Base-by-base conservation (phyloP, 2,888 invertebrate genomes). In the Xanthia icteritia region DNA sequence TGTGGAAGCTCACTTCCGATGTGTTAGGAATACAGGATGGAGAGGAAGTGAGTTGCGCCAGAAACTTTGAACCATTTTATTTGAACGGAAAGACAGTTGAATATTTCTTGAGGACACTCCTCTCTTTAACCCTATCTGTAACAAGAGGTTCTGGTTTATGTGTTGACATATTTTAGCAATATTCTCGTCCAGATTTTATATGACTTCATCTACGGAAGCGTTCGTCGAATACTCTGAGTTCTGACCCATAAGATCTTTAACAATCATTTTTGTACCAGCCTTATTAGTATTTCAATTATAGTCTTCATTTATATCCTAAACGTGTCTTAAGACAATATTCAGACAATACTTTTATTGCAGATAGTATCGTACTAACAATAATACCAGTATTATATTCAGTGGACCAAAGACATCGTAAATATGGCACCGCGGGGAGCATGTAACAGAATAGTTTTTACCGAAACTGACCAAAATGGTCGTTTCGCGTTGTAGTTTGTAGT, bases 361-460 rank as follows among this genome's bases (percentile, higher is more conserved):
- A 68, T 31, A 68, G 20, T 42, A 51, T 36, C 11, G 66, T 56
- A 72, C 58, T 67, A 73, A 82, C 75, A 82, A 72, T 72, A 78
- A 76, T 54, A 36, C 27, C 27, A 65, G 66, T 54, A 85, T 74
- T 85, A 54, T 60, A 54, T 73, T 66, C 74, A 64, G 68, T 51
- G 60, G 63, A 75, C 39, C 70, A 66, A 23, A 68, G 75, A 79
- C 76, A 73, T 75, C 77, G 80, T 80, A 86, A 83, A 84, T 83
- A 83, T 72, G 63, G 54, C 87, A 73, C 85, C 27, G 75, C 81
- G 81, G 84, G 87, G 81, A 84, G 65, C 56, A 51, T 15, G 60
- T 72, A 66, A 80, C 68, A 65, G 65, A 77, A 86, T 76, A 76
- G 77, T 81, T 85, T 86, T 85, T 86, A 86, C 77, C n/a, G 56